Conservation (phyloP, 2,113 vertebrate species). For the Marmota monax region DNA sequence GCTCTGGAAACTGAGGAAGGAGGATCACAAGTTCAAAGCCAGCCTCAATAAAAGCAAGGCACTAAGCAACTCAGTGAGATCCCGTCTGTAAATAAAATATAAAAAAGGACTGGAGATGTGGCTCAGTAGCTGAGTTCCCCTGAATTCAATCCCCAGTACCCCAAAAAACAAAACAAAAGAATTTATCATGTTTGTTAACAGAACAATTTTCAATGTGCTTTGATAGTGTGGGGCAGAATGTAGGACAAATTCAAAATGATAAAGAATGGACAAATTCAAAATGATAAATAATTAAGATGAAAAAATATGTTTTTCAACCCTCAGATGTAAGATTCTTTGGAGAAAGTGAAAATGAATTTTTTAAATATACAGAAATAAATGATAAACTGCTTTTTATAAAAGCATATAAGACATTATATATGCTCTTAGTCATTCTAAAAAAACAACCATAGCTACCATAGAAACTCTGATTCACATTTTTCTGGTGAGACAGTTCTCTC, state of each 20-base stretch:
- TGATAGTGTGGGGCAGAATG: not conserved
- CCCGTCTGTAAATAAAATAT: too few relatives aligned
- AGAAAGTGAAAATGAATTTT: slow-evolving; percentile 66
- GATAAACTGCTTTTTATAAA: slow-evolving; percentile 65
- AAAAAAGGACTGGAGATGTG: too few relatives aligned
- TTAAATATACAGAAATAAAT: slow-evolving; percentile 70
- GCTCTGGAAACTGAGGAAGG: too few relatives aligned
- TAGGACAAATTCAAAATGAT: not conserved
- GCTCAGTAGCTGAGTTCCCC: too few relatives aligned
- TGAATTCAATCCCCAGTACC: too few relatives aligned
- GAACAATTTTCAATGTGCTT: not conserved
- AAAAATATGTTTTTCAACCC: slow-evolving; percentile 60
- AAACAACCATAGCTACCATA: slow-evolving; percentile 71
- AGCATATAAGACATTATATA: slow-evolving; percentile 61
- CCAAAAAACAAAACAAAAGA: too few relatives aligned
- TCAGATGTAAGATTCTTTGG: slow-evolving; percentile 60
- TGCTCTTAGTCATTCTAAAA: slow-evolving; percentile 79
- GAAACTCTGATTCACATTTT: slow-evolving; percentile 80
- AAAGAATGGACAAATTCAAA: not conserved
- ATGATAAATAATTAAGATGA: not conserved
- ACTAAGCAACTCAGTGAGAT: too few relatives aligned
- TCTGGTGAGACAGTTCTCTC: slow-evolving; percentile 72
- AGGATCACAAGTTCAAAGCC: too few relatives aligned
- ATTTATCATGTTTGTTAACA: not conserved
- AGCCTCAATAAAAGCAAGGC: too few relatives aligned